A percentile compares a stretch with the other conserved stretches of the same genome.
phyloP scores from a whole-genome alignment of 2,888 invertebrate species.

The Amphiduros pacificus region DNA sequence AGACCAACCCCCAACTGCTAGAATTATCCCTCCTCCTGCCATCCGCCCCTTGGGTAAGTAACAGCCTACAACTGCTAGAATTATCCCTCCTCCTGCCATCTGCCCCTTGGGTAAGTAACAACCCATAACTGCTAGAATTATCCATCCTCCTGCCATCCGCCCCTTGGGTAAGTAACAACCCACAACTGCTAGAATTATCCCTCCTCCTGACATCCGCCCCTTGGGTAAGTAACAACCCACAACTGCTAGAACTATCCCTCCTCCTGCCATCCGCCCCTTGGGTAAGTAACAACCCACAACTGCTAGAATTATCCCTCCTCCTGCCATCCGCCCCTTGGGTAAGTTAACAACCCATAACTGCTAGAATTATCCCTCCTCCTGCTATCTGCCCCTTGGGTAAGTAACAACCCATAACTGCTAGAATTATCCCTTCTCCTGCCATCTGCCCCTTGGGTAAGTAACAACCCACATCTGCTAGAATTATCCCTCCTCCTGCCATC shows the following conservation, averaged over 20 bases:
- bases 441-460: too few relatives aligned
- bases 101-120: conserved; percentile 54
- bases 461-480: conserved; percentile 41
- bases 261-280: conserved; percentile 52
- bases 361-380: too few relatives aligned
- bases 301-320: conserved; percentile 45
- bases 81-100: conserved; percentile 48
- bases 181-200: conserved; percentile 44
- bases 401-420: too few relatives aligned
- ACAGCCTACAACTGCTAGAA: conserved; percentile 41
- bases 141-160: conserved; percentile 49
- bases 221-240: conserved; percentile 46
- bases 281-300: conserved; percentile 43
- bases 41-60: conserved; percentile 53
- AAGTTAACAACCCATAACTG: too few relatives aligned
- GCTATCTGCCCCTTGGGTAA: too few relatives aligned
- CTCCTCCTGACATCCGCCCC: conserved; percentile 51
- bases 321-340: conserved; percentile 54
- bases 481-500: conserved; percentile 48
- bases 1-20: conserved; percentile 42
- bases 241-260: conserved; percentile 45
- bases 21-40: conserved; percentile 48
- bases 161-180: conserved; percentile 51
- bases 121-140: conserved; percentile 42
- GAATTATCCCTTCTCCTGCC: too few relatives aligned